Evolutionary conservation across 2,113 vertebrate species (phyloP), one percentile per base, ranked within the genome.

Genomic region (Baryphthengus martii): DNA sequence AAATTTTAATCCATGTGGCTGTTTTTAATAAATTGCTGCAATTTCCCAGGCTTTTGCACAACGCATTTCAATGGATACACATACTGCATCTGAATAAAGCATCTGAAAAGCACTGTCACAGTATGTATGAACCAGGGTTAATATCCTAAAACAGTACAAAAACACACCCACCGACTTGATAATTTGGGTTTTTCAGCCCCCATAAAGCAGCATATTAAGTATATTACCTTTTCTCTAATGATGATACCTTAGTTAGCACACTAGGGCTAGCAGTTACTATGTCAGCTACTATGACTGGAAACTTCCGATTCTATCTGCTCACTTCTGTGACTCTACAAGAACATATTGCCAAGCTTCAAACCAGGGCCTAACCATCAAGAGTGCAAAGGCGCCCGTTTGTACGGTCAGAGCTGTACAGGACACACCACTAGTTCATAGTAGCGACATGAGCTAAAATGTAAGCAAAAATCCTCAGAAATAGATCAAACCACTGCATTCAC

Each of bases 401-500:
- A 52, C 26, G 28, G 29, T 21, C 7, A 68, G 37, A 81, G 40
- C 18, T 56, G 23, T 4, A 44, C 0, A 3, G 35, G 24, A 53
- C n/a, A 74, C 8, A 4, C 5, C 1, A 1, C n/a, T 26, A 59
- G 13, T 4, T 42, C 62, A n/a, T 0, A 3, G 33, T 2, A 28
- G 23, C 19, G 63, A 44, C 5, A 15, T 6, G 2, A 87, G 62
- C 47, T 44, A 58, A 33, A 84, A 17, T 37, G 65, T 31, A 6
- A 74, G 29, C 28, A 7, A 11, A n/a, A 49, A 13, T 19, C 15
- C 15, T 49, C 70, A 58, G 7, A 42, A 80, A 50, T 5, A 53
- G n/a, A 35, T 17, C 18, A 40, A 0, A 83, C 3, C 9, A 33
- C 8, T 18, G 4, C 5, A 37, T 8, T 33, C 3, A 55, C 23